These are phyloP conservation scores for Pontoporia blainvillei DNA, from an alignment of 2,113 vertebrate genomes.

Conservation along the genomic window DNA sequence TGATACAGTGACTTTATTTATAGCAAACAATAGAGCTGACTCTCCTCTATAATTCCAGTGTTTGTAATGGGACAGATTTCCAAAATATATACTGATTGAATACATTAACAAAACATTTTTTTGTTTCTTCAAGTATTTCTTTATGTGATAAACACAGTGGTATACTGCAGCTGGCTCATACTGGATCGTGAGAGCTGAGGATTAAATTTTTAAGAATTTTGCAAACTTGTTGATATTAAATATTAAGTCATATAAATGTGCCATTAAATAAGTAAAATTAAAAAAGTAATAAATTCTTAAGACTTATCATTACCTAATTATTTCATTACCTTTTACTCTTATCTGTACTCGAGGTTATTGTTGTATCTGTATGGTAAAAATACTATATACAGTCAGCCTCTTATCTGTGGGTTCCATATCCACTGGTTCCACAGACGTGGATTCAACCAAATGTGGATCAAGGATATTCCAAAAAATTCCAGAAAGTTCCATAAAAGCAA, in stretches of 20 bases:
- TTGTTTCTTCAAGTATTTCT: not conserved
- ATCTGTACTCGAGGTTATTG: not conserved
- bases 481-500: not conserved
- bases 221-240: not conserved
- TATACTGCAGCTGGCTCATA: not conserved
- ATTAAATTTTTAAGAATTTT: not conserved
- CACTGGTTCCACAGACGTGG: not conserved
- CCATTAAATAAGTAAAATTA: not conserved
- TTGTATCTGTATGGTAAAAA: not conserved
- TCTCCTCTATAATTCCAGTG: not conserved
- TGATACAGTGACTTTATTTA: not conserved
- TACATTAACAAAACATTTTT: not conserved
- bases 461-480: not conserved
- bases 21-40: not conserved
- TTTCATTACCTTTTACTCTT: not conserved
- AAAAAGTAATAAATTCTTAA: not conserved
- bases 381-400: not conserved
- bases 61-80: not conserved
- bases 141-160: not conserved
- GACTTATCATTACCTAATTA: not conserved
- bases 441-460: not conserved
- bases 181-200: not conserved
- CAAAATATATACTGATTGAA: not conserved
- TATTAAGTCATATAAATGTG: not conserved
- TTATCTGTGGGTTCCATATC: not conserved